Evolutionary conservation across 2,888 invertebrate genomes (phyloP).

Genomic region (Caenorhabditis macrosperma): DNA sequence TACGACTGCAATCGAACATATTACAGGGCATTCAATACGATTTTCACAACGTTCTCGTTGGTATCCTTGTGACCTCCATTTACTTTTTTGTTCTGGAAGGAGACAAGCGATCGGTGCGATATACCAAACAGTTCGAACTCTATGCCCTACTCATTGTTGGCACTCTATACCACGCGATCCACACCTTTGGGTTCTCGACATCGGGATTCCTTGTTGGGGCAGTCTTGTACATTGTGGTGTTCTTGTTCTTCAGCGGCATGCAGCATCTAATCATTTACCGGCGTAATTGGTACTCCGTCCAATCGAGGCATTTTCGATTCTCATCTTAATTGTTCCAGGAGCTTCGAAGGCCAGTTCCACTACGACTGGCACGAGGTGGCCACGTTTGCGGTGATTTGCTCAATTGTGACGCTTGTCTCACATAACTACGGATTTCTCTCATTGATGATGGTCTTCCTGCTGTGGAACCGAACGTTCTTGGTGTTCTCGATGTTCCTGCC

Average conservation of each 20-base stretch:
- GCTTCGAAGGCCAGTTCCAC: neutral
- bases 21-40: too few species aligned
- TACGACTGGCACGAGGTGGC: too few species aligned
- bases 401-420: neutral
- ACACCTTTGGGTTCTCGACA: neutral
- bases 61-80: neutral
- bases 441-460: neutral
- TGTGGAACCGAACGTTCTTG: neutral
- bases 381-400: neutral
- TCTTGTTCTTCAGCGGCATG: neutral
- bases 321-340: too few species aligned
- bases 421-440: neutral
- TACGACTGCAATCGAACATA: neutral
- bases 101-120: neutral
- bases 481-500: too few species aligned
- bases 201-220: neutral
- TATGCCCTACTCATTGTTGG: neutral
- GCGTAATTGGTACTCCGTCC: too few species aligned
- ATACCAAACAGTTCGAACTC: neutral
- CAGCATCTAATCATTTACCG: neutral
- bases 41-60: slow-evolving; percentile 2
- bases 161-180: neutral
- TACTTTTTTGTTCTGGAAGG: slow-evolving; percentile 1
- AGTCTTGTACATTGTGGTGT: neutral
- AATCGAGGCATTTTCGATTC: too few species aligned